These are phyloP conservation scores for Mylabris phalerata DNA, from an alignment of 1,140 invertebrate genomes.

Conservation along the genomic window DNA sequence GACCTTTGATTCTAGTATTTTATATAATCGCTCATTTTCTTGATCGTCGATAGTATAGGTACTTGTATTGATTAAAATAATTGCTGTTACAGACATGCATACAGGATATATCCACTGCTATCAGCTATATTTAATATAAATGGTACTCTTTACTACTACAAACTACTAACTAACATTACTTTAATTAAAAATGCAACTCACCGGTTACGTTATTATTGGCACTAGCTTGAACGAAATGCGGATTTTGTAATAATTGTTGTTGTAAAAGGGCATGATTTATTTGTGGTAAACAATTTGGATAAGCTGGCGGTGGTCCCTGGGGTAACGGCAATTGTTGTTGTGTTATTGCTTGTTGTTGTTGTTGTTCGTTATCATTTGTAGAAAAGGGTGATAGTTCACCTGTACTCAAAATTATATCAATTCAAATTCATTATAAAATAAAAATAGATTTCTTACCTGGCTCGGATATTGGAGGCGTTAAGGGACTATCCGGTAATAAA, in stretches of 20 bases:
- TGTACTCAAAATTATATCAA: slow-evolving; percentile 27
- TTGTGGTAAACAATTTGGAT: slow-evolving; percentile 44
- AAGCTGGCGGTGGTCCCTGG: slow-evolving; percentile 44
- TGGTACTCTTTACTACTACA: neutral
- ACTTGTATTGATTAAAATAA: no score
- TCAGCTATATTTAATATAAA: neutral
- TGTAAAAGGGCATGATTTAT: slow-evolving; percentile 50
- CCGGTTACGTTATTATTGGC: slow-evolving; percentile 31
- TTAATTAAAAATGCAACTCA: slow-evolving; percentile 18
- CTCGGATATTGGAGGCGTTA: slow-evolving; percentile 66
- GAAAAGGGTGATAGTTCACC: slow-evolving; percentile 23
- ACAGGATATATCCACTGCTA: neutral
- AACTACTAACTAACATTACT: no score
- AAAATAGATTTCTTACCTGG: slow-evolving; percentile 52
- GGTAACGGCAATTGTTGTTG: slow-evolving; percentile 22
- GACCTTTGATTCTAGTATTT: no score
- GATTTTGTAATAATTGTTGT: slow-evolving; percentile 50
- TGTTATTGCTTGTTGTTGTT: no score
- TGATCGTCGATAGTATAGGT: no score
- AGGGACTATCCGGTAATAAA: slow-evolving; percentile 79
- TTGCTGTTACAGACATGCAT: no score
- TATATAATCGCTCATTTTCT: no score
- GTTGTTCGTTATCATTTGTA: slow-evolving; percentile 13
- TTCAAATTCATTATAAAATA: neutral
- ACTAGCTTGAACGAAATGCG: slow-evolving; percentile 42